Evolutionary conservation across 2,113 vertebrate species (phyloP).

Genomic region (Balaeniceps rex): DNA sequence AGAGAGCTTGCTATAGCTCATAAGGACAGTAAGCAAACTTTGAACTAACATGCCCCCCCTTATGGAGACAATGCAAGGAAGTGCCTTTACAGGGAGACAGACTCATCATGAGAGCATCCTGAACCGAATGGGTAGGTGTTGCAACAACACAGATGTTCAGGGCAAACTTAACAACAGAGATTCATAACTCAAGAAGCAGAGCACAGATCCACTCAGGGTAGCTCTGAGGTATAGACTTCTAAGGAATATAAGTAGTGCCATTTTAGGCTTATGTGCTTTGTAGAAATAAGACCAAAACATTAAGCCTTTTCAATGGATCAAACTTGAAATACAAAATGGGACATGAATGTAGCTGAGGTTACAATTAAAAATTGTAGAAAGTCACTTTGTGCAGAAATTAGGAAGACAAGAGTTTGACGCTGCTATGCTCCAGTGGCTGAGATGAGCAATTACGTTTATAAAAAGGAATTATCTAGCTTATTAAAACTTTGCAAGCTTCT

Average conservation of each 20-base stretch:
- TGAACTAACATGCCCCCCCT: background rate
- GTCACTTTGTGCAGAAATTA: background rate
- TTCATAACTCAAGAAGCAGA: background rate
- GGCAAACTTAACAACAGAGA: background rate
- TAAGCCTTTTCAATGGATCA: background rate
- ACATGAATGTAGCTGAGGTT: background rate
- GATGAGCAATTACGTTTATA: background rate
- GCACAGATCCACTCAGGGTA: background rate
- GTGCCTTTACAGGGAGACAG: background rate
- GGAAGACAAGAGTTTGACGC: background rate
- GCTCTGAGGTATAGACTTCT: background rate
- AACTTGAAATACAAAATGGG: background rate
- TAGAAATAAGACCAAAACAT: background rate
- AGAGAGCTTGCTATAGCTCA: background rate
- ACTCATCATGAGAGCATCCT: background rate
- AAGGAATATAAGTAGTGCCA: background rate
- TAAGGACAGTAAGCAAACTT: background rate
- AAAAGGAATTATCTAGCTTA: slow-evolving; percentile 27
- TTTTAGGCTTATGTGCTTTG: background rate
- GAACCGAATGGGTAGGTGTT: background rate
- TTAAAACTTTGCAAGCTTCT: slow-evolving; percentile 38
- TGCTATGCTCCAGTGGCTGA: background rate
- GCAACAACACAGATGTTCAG: background rate
- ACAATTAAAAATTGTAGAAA: background rate
- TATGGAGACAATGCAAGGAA: background rate